Evolutionary conservation across 2,113 vertebrate species (phyloP), one percentile per base, ranked within the genome.

Genomic region (Anolis sagrei): DNA sequence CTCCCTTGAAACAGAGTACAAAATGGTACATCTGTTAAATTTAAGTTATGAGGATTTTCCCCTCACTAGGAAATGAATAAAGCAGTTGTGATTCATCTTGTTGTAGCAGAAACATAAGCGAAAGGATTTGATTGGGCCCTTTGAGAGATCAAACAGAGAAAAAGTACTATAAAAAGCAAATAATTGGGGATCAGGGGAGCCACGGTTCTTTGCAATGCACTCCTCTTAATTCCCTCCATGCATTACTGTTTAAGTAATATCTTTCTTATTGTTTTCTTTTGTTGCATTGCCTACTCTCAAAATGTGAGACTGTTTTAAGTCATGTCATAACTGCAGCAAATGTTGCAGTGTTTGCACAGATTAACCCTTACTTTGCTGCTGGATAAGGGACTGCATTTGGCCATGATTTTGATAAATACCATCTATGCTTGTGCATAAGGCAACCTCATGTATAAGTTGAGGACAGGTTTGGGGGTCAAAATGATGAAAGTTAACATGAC

Each of bases 221-320:
- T 85, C 90, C 90, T 27, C 66, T 86, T 82, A 88, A 89, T 93
- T 87, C 89, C 7, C 7, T 79, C n/a, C 29, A 39, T 77, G 76
- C 87, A 58, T 90, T 88, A 89, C 74, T 93, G 68, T 8, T 93
- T 4, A 92, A 93, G 80, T 84, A 90, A 91, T 16, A 87, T 79
- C 76, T 93, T 88, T 7, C 14, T 19, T 91, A 89, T 83, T 89
- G 19, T 73, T 69, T 29, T 29, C 6, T 58, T 29, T 27, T 34
- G 21, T 21, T 61, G 51, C 0, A 0, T 79, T 89, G 54, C 72
- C 48, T 92, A 69, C 51, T 66, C 14, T 88, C 72, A 85, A 70
- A 87, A 87, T 70, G 27, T 79, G 89, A 25, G 36, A 66, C 0
- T 91, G 1, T 44, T 62, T 92, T 75, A 78, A 78, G 75, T 68